Evolutionary conservation across 1,140 invertebrate genomes (phyloP), one percentile per base, ranked within the genome.

Genomic region (Aphis craccivora): DNA sequence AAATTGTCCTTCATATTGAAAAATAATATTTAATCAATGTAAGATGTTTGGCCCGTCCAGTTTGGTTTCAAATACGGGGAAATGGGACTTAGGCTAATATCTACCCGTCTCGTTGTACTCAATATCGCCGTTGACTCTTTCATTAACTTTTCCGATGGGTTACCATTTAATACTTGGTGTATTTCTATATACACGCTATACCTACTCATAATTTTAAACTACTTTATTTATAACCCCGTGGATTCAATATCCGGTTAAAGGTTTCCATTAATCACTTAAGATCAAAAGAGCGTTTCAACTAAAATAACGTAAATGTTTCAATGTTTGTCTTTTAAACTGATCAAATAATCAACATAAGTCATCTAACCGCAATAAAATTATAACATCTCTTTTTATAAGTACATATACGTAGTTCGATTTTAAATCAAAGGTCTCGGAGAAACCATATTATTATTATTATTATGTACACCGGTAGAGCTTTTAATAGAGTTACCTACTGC

Each of bases 201-300:
- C 81, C 22, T 84, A 43, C 83, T 84, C 83, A 40, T 25, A 84
- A 84, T 87, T n/a, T 87, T 87, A 35, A 87, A 87, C 86, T 87
- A n/a, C 86, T 35, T 40, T 40, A 45, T 30, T 40, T 86, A 45
- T 86, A 86, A n/a, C 84, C 84, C 45, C 14, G 22, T 6, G 37
- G 55, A 60, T 90, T 60, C 48, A 37, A 92, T 92, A 92, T 81
- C 90, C 14, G 43, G 45, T 76, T 48, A 30, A 48, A 91, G 67
- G 90, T 83, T 83, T 35, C 11, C 90, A 83, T 83, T 83, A 83
- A 92, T 92, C 76, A 92, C 90, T 92, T 81, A 81, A 48, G 67
- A 92, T 92, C 90, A 92, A 92, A 92, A 35, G 67, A n/a, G 67
- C 67, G 5, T 83, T 81, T 81, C 40, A 14, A 83, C 5, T 51